These are phyloP conservation scores for Halcyon malimbica DNA, from an alignment of 2,113 vertebrate genomes.

Conservation along the genomic window DNA sequence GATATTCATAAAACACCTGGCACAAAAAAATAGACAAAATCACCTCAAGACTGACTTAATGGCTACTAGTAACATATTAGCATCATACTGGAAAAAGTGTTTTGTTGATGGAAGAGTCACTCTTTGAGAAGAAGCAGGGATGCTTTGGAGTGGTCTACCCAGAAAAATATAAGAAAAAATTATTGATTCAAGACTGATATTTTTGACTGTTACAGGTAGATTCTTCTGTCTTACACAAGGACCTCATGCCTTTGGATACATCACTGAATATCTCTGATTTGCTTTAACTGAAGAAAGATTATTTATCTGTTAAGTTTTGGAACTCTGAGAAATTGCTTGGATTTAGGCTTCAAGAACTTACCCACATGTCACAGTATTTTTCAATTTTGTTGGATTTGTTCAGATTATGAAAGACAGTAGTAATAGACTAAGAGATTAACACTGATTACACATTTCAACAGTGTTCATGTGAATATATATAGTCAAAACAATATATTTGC, in stretches of 20 bases:
- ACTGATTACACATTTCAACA: not conserved
- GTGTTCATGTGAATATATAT: not conserved
- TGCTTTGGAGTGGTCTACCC: rapidly evolving
- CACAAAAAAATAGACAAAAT: not conserved
- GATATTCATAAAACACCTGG: not conserved
- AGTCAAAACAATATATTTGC: not conserved
- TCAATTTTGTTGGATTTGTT: not conserved
- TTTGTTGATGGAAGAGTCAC: not conserved
- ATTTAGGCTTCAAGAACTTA: not conserved
- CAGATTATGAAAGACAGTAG: too few species aligned
- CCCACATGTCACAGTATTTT: not conserved
- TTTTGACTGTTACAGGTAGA: not conserved
- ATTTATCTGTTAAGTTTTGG: not conserved
- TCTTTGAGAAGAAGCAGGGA: not conserved
- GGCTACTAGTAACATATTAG: not conserved
- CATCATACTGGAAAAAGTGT: not conserved
- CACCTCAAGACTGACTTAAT: not conserved
- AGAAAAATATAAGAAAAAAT: not conserved
- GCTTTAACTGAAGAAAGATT: not conserved
- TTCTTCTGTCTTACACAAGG: not conserved
- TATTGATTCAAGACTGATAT: not conserved
- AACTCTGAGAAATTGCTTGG: not conserved
- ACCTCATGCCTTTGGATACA: not conserved
- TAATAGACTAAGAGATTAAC: too few species aligned
- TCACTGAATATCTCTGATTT: not conserved